phyloP scores from a whole-genome alignment of 1,140 invertebrate species.

The Drosophila dunni region DNA sequence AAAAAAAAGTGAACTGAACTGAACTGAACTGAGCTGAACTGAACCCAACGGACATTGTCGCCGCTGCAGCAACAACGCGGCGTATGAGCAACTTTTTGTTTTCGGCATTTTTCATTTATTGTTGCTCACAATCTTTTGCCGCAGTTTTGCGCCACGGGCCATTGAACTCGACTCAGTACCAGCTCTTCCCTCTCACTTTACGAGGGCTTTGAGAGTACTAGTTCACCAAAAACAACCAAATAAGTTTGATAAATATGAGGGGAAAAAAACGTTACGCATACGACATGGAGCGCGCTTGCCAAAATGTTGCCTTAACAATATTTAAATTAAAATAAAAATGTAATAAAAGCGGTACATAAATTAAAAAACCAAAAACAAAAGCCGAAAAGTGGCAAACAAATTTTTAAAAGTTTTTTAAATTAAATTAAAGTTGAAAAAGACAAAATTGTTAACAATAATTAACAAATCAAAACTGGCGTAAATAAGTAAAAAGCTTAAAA shows the following conservation, averaged over 20 bases:
- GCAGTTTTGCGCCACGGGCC: conserved; percentile 37
- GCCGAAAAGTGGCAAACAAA: not conserved
- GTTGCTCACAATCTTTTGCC: conserved; percentile 53
- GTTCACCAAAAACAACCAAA: not conserved
- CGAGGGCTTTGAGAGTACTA: not conserved
- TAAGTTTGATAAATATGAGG: not conserved
- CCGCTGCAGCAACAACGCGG: conserved; percentile 33
- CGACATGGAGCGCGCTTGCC: not conserved
- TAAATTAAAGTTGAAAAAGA: not conserved
- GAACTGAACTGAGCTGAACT: conserved; percentile 15
- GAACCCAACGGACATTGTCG: conserved; percentile 25
- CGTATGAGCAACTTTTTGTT: conserved; percentile 58
- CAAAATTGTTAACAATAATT: not conserved
- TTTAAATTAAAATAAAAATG: not conserved
- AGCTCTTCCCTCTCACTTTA: too few species aligned
- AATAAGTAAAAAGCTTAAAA: not conserved
- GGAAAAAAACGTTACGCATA: conserved; percentile 4
- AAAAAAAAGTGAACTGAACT: not conserved
- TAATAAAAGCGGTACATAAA: not conserved
- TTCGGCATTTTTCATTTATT: conserved; percentile 55
- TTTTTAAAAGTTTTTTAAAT: not conserved
- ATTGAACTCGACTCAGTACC: conserved; percentile 26
- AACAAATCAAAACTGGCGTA: too few species aligned
- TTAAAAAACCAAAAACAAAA: too few species aligned
- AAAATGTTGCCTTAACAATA: not conserved